Percentiles rank a stretch among this genome's conserved stretches.
Evolutionary conservation across 1,140 invertebrate species (phyloP).

Genomic region (Drosophila persimilis): DNA sequence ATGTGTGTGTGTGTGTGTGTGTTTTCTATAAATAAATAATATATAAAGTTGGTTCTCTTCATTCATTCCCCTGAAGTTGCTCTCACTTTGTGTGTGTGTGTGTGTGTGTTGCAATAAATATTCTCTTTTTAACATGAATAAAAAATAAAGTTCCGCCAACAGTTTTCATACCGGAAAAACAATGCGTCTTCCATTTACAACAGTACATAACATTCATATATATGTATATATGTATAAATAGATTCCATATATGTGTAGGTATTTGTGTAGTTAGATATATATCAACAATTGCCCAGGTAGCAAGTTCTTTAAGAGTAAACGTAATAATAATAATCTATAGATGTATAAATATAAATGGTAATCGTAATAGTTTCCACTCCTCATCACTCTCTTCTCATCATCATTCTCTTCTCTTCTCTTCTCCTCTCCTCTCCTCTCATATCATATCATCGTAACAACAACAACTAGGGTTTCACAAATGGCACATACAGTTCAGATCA

Average conservation of each 20-base stretch:
- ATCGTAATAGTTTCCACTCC: slow-evolving; percentile 52
- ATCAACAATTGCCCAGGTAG: slow-evolving; percentile 80
- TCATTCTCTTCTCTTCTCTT: slow-evolving; percentile 10
- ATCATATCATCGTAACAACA: slow-evolving; percentile 51
- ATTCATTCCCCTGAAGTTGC: slow-evolving; percentile 26
- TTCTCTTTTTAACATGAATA: slow-evolving; percentile 65
- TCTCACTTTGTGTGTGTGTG: slow-evolving; percentile 7
- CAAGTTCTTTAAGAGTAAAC: slow-evolving; percentile 64
- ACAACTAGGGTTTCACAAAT: slow-evolving; percentile 74
- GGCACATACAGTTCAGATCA: slow-evolving; percentile 79
- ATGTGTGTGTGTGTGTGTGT: too few relatives aligned
- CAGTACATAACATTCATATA: slow-evolving; percentile 69
- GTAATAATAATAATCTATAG: slow-evolving; percentile 38
- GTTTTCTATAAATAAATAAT: slow-evolving; percentile 19
- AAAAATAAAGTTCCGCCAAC: slow-evolving; percentile 70
- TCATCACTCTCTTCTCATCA: slow-evolving; percentile 1
- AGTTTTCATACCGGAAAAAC: slow-evolving; percentile 16
- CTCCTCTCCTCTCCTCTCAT: slow-evolving; percentile 21
- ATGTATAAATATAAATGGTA: slow-evolving; percentile 53
- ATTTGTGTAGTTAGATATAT: slow-evolving; percentile 59
- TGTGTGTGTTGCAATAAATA: slow-evolving; percentile 51
- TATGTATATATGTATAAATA: slow-evolving; percentile 46
- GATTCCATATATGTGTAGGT: slow-evolving; percentile 15
- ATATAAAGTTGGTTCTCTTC: slow-evolving; percentile 1
- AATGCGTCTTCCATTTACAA: slow-evolving; percentile 38